These are phyloP conservation scores for Cryptoblepharus egeriae DNA, from an alignment of 2,797 vertebrate genomes.

Conservation along the genomic window DNA sequence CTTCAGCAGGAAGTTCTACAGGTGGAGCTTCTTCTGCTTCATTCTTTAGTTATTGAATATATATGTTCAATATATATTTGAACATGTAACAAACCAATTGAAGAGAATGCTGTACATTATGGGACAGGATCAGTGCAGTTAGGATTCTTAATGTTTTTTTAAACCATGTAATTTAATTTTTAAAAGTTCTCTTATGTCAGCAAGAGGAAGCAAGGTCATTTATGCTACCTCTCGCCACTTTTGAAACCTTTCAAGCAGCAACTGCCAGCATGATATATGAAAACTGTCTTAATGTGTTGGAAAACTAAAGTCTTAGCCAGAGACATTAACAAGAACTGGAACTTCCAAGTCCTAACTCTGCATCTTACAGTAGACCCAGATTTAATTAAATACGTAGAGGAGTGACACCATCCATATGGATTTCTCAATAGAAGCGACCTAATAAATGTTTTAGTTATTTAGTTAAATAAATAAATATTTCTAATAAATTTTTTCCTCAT, in stretches of 20 bases:
- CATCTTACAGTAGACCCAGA: background rate
- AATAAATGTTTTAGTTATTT: too few species aligned
- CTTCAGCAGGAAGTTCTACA: constrained; percentile 70
- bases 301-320: background rate
- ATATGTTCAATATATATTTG: constrained; percentile 51
- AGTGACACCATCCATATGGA: background rate
- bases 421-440: background rate
- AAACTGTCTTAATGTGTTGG: background rate
- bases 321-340: background rate
- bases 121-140: constrained; percentile 4
- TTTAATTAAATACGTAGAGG: background rate
- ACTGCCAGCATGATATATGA: background rate
- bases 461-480: too few species aligned
- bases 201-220: background rate
- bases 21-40: constrained; percentile 73
- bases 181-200: too few species aligned
- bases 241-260: background rate
- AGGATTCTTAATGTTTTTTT: background rate
- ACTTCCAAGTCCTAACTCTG: background rate
- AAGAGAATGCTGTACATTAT: background rate
- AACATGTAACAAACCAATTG: constrained; percentile 51
- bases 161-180: too few species aligned
- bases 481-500: background rate
- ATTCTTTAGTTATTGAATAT: constrained; percentile 59
- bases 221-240: background rate